Conservation (phyloP, 2,113 vertebrate species). For the Eolophus roseicapilla region DNA sequence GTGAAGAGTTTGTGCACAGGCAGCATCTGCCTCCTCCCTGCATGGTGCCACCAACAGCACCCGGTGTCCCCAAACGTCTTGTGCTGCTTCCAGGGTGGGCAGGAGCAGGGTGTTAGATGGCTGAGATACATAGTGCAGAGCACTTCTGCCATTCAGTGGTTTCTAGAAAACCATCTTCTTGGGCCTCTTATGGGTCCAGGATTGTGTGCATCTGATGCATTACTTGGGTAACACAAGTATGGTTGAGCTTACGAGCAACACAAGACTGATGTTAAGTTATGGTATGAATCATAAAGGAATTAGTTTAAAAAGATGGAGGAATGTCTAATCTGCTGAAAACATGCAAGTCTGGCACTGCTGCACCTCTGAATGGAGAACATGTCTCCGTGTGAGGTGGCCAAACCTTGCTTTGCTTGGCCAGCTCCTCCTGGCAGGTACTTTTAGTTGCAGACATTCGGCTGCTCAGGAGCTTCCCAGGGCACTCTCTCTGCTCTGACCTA, state of each 20-base stretch:
- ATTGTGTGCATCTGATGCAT: background rate
- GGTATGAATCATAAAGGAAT: background rate
- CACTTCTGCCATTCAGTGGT: background rate
- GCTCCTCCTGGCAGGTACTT: background rate
- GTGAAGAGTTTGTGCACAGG: background rate
- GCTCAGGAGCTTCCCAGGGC: background rate
- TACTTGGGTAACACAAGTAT: rapidly evolving
- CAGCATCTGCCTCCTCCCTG: background rate
- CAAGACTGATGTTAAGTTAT: background rate
- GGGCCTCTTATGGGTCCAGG: background rate
- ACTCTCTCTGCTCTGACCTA: background rate
- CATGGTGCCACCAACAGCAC: background rate
- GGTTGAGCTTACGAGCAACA: background rate
- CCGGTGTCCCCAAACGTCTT: background rate
- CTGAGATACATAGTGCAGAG: background rate
- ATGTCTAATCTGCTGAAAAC: background rate
- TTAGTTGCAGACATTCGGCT: rapidly evolving
- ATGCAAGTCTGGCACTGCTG: background rate
- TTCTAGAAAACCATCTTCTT: background rate
- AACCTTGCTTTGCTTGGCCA: background rate
- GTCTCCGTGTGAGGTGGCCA: background rate
- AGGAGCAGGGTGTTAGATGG: background rate
- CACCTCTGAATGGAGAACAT: background rate
- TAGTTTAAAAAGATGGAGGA: background rate
- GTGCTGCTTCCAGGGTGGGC: background rate